Evolutionary conservation across 2,113 vertebrate species (phyloP), one percentile per base, ranked within the genome.

Genomic region (Chaetura pelagica): DNA sequence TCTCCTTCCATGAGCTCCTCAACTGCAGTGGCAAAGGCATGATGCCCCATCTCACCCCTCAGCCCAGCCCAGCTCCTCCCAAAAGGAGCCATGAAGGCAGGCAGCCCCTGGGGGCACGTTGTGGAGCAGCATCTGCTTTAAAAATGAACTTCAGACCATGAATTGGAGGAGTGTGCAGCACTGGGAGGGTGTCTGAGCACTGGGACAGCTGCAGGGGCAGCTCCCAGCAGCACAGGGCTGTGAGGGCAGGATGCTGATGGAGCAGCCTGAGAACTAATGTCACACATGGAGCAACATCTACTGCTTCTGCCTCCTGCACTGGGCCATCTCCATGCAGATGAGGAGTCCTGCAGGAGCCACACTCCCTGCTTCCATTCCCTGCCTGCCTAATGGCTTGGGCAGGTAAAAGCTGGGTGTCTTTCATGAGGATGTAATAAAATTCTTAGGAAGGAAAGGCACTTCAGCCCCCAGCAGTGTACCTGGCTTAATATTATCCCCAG

Each of bases 181-280:
- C 51, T 1, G 6, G 58, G 64, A 1, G 10, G 17, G 22, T 1
- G 40, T n/a, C 9, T 4, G 9, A 54, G 49, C 1, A 0, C 38
- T 71, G n/a, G 48, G 54, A 57, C 26, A 40, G 48, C 55, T 0
- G 0, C 1, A 0, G 68, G 46, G 71, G 79, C 0, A 0, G 15
- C 40, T 26, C 13, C 38, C 61, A 49, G 58, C 69, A 17, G 55
- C 1, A 2, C 54, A 58, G 3, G 4, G 23, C n/a, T 2, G 0
- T 0, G 0, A 46, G 59, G 55, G 44, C 82, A 34, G 34, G 63
- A 86, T 15, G 32, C 61, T 4, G 52, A 57, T 38, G 9, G 4
- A 20, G 32, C 7, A 63, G 19, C 54, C 64, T 66, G 1, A 19
- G 38, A n/a, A 22, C 27, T 30, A 7, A 61, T 8, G 34, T 44